Percentiles rank a stretch among this genome's conserved stretches.
Conservation (phyloP, 1,140 invertebrate genomes). For the Ephestia elutella region DNA sequence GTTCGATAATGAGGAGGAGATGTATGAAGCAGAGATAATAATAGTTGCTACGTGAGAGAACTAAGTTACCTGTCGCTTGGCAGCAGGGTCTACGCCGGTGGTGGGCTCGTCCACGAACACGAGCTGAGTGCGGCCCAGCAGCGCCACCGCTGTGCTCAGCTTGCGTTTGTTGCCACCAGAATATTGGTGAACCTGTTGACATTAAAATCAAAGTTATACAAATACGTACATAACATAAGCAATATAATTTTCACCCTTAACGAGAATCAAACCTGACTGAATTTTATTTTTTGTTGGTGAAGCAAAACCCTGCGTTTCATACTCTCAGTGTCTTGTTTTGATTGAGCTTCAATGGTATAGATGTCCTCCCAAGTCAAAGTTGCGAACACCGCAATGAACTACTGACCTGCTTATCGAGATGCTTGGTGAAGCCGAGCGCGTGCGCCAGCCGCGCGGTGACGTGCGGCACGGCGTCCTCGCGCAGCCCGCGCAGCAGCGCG, state of each 20-base stretch:
- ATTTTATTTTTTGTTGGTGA: too few species aligned
- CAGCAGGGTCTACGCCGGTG: conserved; percentile 88
- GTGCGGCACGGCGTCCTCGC: conserved; percentile 28
- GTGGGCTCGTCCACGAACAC: conserved; percentile 92
- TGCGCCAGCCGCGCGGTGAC: conserved; percentile 40
- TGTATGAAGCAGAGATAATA: too few species aligned
- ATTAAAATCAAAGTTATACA: too few species aligned
- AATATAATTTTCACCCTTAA: too few species aligned
- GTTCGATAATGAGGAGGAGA: not conserved
- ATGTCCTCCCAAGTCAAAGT: too few species aligned
- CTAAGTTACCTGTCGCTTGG: conserved; percentile 77
- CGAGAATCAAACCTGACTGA: too few species aligned
- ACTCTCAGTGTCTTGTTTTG: too few species aligned
- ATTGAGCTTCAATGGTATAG: too few species aligned
- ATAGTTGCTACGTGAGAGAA: not conserved
- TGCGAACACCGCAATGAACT: too few species aligned
- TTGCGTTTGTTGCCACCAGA: conserved; percentile 97
- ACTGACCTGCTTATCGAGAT: conserved; percentile 73
- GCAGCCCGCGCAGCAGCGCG: conserved; percentile 80
- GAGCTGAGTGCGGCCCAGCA: conserved; percentile 89
- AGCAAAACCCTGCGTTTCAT: too few species aligned
- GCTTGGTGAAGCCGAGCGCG: conserved; percentile 71
- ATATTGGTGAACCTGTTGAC: conserved; percentile 75
- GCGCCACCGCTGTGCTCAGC: conserved; percentile 93
- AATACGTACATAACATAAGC: too few species aligned